Conservation (phyloP, 1,140 invertebrate species). For the Megalonaias nervosa region DNA sequence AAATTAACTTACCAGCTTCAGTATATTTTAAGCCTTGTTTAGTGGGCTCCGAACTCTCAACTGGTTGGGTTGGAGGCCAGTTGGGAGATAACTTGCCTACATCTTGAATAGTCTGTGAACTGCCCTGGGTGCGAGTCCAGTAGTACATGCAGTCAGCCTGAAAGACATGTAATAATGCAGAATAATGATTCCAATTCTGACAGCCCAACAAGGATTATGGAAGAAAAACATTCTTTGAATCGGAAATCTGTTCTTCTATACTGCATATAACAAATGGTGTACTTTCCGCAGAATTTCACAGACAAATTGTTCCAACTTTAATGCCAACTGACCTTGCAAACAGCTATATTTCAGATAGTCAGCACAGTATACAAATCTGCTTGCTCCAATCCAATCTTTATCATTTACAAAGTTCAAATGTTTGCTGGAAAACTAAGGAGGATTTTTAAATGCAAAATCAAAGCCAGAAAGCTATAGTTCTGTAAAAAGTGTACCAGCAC, state of each 20-base stretch:
- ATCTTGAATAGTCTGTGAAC: conserved; percentile 71
- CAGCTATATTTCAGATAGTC: too few relatives aligned
- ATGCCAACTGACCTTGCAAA: neutral
- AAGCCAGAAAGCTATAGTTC: too few relatives aligned
- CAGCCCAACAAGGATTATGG: too few relatives aligned
- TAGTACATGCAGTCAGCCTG: conserved; percentile 91
- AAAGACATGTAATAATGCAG: conserved; percentile 61
- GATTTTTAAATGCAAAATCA: too few relatives aligned
- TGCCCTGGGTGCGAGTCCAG: conserved; percentile 86
- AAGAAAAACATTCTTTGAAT: neutral
- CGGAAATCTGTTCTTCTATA: neutral
- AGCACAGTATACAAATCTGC: too few relatives aligned
- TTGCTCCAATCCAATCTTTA: too few relatives aligned
- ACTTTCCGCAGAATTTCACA: neutral
- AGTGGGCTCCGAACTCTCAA: conserved; percentile 46
- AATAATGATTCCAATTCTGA: too few relatives aligned
- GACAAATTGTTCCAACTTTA: neutral
- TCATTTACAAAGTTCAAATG: too few relatives aligned
- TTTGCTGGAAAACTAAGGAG: too few relatives aligned
- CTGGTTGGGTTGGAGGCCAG: conserved; percentile 72
- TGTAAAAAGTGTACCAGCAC: too few relatives aligned
- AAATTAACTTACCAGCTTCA: conserved; percentile 68
- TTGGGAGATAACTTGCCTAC: conserved; percentile 76
- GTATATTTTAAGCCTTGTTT: conserved; percentile 72
- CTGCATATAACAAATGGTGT: neutral